Evolutionary conservation across 2,888 invertebrate genomes (phyloP).

Genomic region (Drosophila merina): DNA sequence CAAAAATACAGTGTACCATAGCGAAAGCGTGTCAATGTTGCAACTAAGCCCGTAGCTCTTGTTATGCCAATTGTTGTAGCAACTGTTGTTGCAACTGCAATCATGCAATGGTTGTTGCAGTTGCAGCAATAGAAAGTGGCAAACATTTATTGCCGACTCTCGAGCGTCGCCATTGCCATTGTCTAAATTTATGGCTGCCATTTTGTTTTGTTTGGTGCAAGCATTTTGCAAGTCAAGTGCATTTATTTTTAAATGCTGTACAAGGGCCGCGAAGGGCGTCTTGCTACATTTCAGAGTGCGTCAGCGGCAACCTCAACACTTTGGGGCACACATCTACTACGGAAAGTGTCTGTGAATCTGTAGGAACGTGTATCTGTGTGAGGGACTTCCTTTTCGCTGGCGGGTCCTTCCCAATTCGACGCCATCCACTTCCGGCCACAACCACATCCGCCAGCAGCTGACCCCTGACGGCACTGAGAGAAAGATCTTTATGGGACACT

Average conservation of each 20-base stretch:
- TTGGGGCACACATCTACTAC: background rate
- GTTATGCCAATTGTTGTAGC: slow-evolving; percentile 41
- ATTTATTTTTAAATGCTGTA: slow-evolving; percentile 64
- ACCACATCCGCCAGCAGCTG: slow-evolving; percentile 59
- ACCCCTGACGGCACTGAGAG: slow-evolving; percentile 50
- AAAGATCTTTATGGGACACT: background rate
- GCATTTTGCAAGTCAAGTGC: slow-evolving; percentile 67
- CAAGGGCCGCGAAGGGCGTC: slow-evolving; percentile 23
- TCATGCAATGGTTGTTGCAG: slow-evolving; percentile 35
- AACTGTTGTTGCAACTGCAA: slow-evolving; percentile 9
- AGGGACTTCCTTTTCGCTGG: slow-evolving; percentile 31
- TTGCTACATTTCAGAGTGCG: slow-evolving; percentile 49
- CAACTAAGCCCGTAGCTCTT: slow-evolving; percentile 23
- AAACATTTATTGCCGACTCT: slow-evolving; percentile 74
- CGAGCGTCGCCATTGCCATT: slow-evolving; percentile 61
- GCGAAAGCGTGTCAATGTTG: slow-evolving; percentile 41
- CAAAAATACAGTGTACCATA: slow-evolving; percentile 19
- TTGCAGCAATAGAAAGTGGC: slow-evolving; percentile 41
- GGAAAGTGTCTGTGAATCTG: slow-evolving; percentile 8
- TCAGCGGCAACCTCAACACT: slow-evolving; percentile 75
- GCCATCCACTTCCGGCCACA: slow-evolving; percentile 59
- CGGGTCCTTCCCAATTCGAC: slow-evolving; percentile 39
- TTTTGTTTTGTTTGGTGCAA: slow-evolving; percentile 61
- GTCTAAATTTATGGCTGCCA: slow-evolving; percentile 69
- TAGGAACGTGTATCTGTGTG: slow-evolving; percentile 28